phyloP scores from a whole-genome alignment of 37 sponge, comb jelly and placozoan species.

The Amphimedon queenslandica region DNA sequence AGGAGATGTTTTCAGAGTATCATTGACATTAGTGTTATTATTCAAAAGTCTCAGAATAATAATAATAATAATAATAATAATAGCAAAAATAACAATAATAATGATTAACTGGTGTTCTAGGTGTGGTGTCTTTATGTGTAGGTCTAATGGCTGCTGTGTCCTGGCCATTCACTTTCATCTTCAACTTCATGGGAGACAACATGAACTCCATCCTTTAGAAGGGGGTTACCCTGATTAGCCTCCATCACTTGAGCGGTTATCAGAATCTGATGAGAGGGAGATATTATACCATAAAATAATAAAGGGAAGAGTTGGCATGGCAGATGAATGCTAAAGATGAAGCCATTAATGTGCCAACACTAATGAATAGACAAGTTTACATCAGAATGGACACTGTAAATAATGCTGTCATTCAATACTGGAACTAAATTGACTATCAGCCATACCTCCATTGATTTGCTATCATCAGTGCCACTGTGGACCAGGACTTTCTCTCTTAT shows the following conservation, averaged over 20 bases:
- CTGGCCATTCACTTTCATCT: slow-evolving; percentile 80
- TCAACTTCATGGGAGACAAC: slow-evolving; percentile 57
- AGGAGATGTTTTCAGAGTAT: background rate
- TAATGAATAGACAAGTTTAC: no score
- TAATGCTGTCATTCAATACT: no score
- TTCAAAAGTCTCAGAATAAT: slow-evolving; percentile 1
- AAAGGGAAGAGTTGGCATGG: no score
- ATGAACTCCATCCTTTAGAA: slow-evolving; percentile 67
- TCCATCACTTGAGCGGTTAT: slow-evolving; percentile 62
- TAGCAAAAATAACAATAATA: background rate
- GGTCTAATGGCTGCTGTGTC: slow-evolving; percentile 1
- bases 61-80: background rate
- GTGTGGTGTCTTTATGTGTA: background rate
- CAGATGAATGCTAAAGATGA: background rate
- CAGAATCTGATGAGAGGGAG: slow-evolving; percentile 13
- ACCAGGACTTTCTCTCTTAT: slow-evolving; percentile 58
- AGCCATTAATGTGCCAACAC: no score
- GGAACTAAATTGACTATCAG: no score
- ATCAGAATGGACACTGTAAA: no score
- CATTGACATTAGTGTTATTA: background rate
- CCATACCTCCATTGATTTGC: slow-evolving; percentile 10
- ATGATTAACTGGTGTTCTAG: background rate
- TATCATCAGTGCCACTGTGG: slow-evolving; percentile 8
- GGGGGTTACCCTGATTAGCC: slow-evolving; percentile 62
- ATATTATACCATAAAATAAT: no score